Conservation (phyloP, 2,888 invertebrate species). For the Chymomyza caudatula region DNA sequence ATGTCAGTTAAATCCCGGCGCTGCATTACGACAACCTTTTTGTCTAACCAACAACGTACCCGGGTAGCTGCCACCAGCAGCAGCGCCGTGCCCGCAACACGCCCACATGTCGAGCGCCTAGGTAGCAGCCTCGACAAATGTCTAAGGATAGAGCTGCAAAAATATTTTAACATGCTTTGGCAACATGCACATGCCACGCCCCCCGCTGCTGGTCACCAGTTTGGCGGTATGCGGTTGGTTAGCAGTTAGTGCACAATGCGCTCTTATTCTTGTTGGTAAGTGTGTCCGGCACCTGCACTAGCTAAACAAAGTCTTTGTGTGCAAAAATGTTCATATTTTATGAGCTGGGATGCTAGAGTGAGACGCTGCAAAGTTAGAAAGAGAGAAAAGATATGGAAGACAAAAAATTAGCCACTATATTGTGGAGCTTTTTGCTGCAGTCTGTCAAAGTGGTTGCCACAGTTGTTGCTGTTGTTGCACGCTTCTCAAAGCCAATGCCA, state of each 20-base stretch:
- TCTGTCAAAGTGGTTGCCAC: background rate
- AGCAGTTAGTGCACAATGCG: slow-evolving; percentile 29
- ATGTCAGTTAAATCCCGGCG: slow-evolving; percentile 65
- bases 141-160: slow-evolving; percentile 71
- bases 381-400: background rate
- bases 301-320: slow-evolving; percentile 60
- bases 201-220: slow-evolving; percentile 20
- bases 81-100: background rate
- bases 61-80: too few relatives aligned
- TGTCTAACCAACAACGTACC: slow-evolving; percentile 7
- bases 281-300: slow-evolving; percentile 22
- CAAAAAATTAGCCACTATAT: slow-evolving; percentile 1
- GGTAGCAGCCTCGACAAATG: slow-evolving; percentile 39
- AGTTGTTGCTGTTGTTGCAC: slow-evolving; percentile 8
- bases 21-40: slow-evolving; percentile 56
- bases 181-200: slow-evolving; percentile 43
- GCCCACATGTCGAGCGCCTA: background rate
- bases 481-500: slow-evolving; percentile 52
- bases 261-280: background rate
- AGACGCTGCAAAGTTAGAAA: slow-evolving; percentile 16
- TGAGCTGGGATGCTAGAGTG: slow-evolving; percentile 35
- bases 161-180: slow-evolving; percentile 72
- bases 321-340: slow-evolving; percentile 64
- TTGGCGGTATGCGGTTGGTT: slow-evolving; percentile 24
- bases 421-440: background rate